Conservation (phyloP, 2,888 invertebrate genomes). For the Cosmopolites sordidus region DNA sequence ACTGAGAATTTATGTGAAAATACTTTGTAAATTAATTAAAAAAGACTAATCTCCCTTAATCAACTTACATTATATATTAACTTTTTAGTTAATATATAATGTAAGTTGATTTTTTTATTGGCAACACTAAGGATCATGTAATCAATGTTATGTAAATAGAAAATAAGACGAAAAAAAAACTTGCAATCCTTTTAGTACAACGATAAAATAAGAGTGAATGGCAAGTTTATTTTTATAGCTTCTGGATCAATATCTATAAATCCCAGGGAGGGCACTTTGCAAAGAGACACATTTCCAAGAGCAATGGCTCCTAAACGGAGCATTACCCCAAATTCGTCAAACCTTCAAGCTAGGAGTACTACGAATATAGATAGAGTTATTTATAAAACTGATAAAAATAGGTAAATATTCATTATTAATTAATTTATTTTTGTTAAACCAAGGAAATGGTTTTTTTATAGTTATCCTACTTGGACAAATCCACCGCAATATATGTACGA, state of each 20-base stretch:
- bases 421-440: neutral
- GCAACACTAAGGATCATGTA: too few species aligned
- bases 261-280: constrained; percentile 40
- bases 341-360: constrained; percentile 21
- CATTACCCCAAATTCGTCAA: constrained; percentile 33
- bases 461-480: constrained; percentile 14
- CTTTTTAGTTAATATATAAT: too few species aligned
- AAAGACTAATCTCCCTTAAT: too few species aligned
- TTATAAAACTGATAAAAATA: constrained; percentile 16
- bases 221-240: constrained; percentile 38
- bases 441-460: constrained; percentile 1
- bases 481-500: constrained; percentile 13
- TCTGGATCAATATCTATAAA: constrained; percentile 47
- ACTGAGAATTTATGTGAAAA: too few species aligned
- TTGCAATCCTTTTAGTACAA: neutral
- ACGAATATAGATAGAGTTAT: constrained; percentile 19
- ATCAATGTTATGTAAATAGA: neutral
- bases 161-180: neutral
- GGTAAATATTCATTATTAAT: constrained; percentile 4
- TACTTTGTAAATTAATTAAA: too few species aligned
- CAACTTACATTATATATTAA: too few species aligned
- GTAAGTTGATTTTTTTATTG: too few species aligned
- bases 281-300: constrained; percentile 44
- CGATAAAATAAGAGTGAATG: constrained; percentile 6
- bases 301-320: constrained; percentile 38